Evolutionary conservation across 2,888 invertebrate species (phyloP).

Genomic region (Habroteleia sp.): DNA sequence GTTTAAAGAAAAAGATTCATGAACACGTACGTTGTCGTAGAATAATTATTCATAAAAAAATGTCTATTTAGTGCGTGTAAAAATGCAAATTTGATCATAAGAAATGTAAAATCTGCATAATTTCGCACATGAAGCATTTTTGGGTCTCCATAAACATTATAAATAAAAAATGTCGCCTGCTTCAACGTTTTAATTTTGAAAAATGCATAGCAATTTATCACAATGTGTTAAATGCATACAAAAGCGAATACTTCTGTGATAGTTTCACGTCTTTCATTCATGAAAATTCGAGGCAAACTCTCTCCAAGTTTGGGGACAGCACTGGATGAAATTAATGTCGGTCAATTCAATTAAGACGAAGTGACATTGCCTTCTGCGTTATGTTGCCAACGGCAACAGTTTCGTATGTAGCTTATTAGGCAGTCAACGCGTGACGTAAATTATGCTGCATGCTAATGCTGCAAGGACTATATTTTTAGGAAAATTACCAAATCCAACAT

Average conservation of each 20-base stretch:
- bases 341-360: conserved; percentile 77
- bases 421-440: conserved; percentile 52
- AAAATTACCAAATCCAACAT: conserved; percentile 30
- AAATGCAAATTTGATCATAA: conserved; percentile 28
- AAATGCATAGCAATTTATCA: conserved; percentile 56
- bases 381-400: conserved; percentile 60
- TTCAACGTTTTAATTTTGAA: conserved; percentile 30
- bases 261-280: conserved; percentile 60
- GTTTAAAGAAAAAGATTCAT: too few species aligned
- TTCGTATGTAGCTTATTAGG: conserved; percentile 58
- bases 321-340: conserved; percentile 78
- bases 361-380: conserved; percentile 69
- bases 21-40: too few species aligned
- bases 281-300: conserved; percentile 49
- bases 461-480: conserved; percentile 37
- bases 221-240: conserved; percentile 14
- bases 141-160: conserved; percentile 16
- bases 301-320: conserved; percentile 68
- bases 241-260: conserved; percentile 28
- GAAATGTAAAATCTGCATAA: conserved; percentile 32
- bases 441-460: conserved; percentile 47
- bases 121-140: conserved; percentile 29
- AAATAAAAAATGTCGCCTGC: conserved; percentile 20
- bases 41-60: too few species aligned
- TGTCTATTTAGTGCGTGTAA: conserved; percentile 15